phyloP scores from a whole-genome alignment of 1,140 invertebrate species.

The Neomicropteryx cornuta region DNA sequence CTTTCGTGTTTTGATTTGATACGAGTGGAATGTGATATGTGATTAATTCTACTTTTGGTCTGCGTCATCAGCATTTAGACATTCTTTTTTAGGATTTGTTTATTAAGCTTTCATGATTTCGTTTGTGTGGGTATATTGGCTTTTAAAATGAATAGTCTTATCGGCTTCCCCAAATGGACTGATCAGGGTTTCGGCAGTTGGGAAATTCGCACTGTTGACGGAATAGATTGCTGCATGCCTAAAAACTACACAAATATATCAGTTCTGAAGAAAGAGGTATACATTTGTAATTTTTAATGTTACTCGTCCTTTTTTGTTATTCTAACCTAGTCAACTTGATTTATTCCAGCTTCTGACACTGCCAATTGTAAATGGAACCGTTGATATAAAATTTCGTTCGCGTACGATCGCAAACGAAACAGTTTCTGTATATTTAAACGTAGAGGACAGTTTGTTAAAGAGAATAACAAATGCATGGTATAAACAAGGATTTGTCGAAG shows the following conservation, averaged over 20 bases:
- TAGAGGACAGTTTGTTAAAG: slow-evolving; percentile 13
- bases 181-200: slow-evolving; percentile 9
- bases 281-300: too few species aligned
- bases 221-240: slow-evolving; percentile 11
- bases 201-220: slow-evolving; percentile 12
- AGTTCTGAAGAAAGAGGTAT: slow-evolving; percentile 11
- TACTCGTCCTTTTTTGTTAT: too few species aligned
- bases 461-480: slow-evolving; percentile 13
- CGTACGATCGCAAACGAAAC: too few species aligned
- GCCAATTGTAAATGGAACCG: too few species aligned
- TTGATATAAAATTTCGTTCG: too few species aligned
- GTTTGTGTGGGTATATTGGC: too few species aligned
- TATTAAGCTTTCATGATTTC: too few species aligned
- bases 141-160: too few species aligned
- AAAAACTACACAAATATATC: slow-evolving; percentile 11
- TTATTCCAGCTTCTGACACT: too few species aligned
- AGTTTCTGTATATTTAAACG: slow-evolving; percentile 14
- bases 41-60: slow-evolving; percentile 6
- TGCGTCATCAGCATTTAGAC: not conserved
- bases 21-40: too few species aligned
- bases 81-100: not conserved
- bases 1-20: too few species aligned
- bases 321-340: too few species aligned
- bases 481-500: slow-evolving; percentile 24
- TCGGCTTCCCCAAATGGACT: slow-evolving; percentile 11